Percentiles rank a stretch among this genome's conserved stretches.
Conservation (phyloP, 2,888 invertebrate genomes). For the Trichopoda pennipes region DNA sequence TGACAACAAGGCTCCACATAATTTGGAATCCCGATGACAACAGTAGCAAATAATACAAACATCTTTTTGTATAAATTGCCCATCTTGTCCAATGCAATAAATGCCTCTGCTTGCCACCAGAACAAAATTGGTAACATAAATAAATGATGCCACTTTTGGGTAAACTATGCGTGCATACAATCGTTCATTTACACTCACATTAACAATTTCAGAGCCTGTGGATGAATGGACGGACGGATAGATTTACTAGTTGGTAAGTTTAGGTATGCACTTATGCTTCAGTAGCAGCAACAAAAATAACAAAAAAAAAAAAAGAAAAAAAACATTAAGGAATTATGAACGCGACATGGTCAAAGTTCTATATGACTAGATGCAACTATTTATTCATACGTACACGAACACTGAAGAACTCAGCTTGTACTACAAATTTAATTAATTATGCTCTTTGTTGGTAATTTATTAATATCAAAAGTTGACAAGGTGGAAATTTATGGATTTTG, state of each 20-base stretch:
- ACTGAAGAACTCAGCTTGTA: conserved; percentile 31
- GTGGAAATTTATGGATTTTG: conserved; percentile 80
- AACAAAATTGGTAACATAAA: conserved; percentile 59
- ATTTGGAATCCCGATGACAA: conserved; percentile 55
- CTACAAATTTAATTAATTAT: conserved; percentile 79
- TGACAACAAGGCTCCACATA: conserved; percentile 60
- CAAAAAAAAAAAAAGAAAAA: conserved; percentile 14
- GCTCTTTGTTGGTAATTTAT: conserved; percentile 80
- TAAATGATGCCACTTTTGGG: conserved; percentile 63
- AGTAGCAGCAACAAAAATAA: conserved; percentile 36
- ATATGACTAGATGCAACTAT: conserved; percentile 49
- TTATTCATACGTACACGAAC: conserved; percentile 46
- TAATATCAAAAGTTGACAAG: conserved; percentile 81
- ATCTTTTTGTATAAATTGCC: conserved; percentile 44
- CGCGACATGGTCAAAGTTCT: conserved; percentile 64
- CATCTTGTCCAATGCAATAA: conserved; percentile 42
- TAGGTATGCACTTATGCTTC: conserved; percentile 47
- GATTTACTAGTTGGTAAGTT: conserved; percentile 19
- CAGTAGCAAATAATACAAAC: conserved; percentile 60
- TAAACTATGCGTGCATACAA: conserved; percentile 62
- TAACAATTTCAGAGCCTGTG: conserved; percentile 1
- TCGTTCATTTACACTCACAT: conserved; percentile 28
- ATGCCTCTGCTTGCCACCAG: conserved; percentile 21
- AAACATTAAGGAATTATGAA: conserved; percentile 37
- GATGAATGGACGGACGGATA: not conserved